A percentile compares a stretch with the other conserved stretches of the same genome.
phyloP scores from a whole-genome alignment of 2,888 invertebrate genomes.

The Noctua janthe region DNA sequence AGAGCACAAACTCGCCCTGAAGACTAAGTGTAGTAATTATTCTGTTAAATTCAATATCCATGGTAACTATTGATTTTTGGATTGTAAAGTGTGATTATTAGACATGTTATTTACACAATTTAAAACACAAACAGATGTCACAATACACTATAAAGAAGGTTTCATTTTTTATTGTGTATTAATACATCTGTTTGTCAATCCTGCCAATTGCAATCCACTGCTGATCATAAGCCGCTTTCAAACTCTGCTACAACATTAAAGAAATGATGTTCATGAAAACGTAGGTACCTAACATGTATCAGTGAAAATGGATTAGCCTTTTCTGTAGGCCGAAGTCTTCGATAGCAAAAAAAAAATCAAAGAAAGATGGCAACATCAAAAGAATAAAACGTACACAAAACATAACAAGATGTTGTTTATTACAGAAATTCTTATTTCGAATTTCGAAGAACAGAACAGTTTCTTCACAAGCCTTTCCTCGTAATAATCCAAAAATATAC shows the following conservation, averaged over 20 bases:
- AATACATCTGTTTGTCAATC: background rate
- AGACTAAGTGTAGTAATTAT: background rate
- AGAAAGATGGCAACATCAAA: too few relatives aligned
- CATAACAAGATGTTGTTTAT: background rate
- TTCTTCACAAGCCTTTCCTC: slow-evolving; percentile 3
- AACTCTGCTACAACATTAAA: background rate
- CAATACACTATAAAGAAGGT: too few relatives aligned
- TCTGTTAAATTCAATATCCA: background rate
- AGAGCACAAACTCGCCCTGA: background rate
- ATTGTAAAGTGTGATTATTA: background rate
- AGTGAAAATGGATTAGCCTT: background rate
- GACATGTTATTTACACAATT: too few relatives aligned
- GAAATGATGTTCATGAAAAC: background rate
- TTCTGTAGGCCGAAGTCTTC: background rate
- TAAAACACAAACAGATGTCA: background rate
- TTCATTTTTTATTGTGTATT: too few relatives aligned
- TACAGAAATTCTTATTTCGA: slow-evolving; percentile 11
- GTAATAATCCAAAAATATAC: slow-evolving; percentile 31
- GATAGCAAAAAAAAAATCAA: background rate
- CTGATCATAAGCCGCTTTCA: too few relatives aligned
- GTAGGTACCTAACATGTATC: background rate
- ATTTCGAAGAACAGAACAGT: slow-evolving; percentile 16
- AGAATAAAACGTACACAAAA: too few relatives aligned
- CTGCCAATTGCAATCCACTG: background rate
- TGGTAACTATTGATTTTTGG: background rate